Conservation (phyloP, 2,113 vertebrate genomes). For the Plecturocebus donacophilus region DNA sequence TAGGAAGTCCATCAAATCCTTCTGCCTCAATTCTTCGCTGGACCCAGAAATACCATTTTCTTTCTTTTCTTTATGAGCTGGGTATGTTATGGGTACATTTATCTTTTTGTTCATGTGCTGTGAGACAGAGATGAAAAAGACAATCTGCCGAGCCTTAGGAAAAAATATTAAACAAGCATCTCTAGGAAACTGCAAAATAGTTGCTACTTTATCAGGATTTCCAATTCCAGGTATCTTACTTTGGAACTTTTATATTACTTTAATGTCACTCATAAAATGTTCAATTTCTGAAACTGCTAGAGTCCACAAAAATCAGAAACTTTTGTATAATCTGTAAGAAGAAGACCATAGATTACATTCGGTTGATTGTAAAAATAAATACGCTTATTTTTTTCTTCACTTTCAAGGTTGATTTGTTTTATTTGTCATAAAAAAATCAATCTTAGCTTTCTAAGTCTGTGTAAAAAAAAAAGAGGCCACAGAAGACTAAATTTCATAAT, state of each 20-base stretch:
- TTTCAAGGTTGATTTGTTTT: neutral
- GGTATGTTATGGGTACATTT: slow-evolving; percentile 43
- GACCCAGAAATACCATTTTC: slow-evolving; percentile 64
- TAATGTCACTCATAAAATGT: slow-evolving; percentile 35
- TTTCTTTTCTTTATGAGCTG: slow-evolving; percentile 54
- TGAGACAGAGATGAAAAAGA: slow-evolving; percentile 30
- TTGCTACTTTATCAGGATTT: slow-evolving; percentile 70
- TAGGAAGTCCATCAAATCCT: slow-evolving; percentile 40
- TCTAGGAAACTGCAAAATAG: slow-evolving; percentile 45
- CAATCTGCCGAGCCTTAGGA: neutral
- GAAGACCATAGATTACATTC: slow-evolving; percentile 20
- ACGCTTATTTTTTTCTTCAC: slow-evolving; percentile 56
- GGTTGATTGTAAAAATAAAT: slow-evolving; percentile 12
- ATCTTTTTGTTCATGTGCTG: slow-evolving; percentile 65
- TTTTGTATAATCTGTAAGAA: neutral
- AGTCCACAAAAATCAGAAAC: slow-evolving; percentile 36
- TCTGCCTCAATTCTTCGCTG: slow-evolving; percentile 43
- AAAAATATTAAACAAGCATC: slow-evolving; percentile 54
- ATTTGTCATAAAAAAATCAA: slow-evolving; percentile 24
- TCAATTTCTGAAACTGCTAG: slow-evolving; percentile 64
- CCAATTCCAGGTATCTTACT: slow-evolving; percentile 15
- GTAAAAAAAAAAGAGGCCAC: neutral
- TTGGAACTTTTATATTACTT: slow-evolving; percentile 63
- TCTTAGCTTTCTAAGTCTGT: neutral
- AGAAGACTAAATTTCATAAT: neutral